Percentiles rank a stretch among this genome's conserved stretches.
These are phyloP conservation scores for Sinocyclocheilus rhinocerous DNA, from an alignment of 2,113 vertebrate species.

Conservation along the genomic window DNA sequence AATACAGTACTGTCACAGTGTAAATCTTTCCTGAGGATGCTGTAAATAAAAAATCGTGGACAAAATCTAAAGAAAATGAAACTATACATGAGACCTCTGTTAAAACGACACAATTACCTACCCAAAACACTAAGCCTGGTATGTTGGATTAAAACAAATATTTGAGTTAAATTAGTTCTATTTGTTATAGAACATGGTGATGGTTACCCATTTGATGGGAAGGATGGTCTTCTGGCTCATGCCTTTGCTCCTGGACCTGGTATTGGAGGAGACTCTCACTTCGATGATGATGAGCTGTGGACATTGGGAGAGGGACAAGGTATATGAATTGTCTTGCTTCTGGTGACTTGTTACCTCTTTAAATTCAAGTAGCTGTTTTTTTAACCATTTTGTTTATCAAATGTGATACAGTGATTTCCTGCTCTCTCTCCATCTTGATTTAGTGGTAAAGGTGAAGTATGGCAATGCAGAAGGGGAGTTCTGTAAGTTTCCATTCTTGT, in stretches of 20 bases:
- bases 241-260: conserved; percentile 93
- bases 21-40: not conserved
- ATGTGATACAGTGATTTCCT: not conserved
- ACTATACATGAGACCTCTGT: not conserved
- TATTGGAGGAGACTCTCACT: conserved; percentile 96
- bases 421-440: not conserved
- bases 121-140: not conserved
- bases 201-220: conserved; percentile 97
- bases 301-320: conserved; percentile 97
- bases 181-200: conserved; percentile 89
- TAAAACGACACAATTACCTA: not conserved
- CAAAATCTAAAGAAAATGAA: not conserved
- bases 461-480: conserved; percentile 96
- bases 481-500: conserved; percentile 96
- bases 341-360: not conserved
- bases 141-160: conserved; percentile 3
- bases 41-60: not conserved
- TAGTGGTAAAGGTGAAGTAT: conserved; percentile 95
- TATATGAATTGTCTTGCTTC: conserved; percentile 60
- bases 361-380: not conserved
- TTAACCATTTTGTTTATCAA: not conserved
- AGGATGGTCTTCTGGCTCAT: conserved; percentile 95
- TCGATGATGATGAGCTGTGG: conserved; percentile 98
- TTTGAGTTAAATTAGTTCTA: not conserved
- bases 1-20: not conserved